Evolutionary conservation across 2,888 invertebrate species (phyloP).

Genomic region (Drosophila atripex): DNA sequence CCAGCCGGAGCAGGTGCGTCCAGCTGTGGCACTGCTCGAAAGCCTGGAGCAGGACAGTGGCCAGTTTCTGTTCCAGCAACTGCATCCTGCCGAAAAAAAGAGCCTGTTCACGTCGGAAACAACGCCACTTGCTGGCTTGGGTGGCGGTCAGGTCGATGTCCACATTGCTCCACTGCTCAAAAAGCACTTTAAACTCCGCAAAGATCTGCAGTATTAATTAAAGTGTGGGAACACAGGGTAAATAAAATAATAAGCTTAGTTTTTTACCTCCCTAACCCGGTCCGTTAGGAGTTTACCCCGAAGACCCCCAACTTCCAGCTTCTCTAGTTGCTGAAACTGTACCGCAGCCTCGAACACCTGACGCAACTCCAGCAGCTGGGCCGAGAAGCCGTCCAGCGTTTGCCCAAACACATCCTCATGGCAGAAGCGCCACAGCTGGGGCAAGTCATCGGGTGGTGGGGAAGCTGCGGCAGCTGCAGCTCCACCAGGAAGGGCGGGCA

Average conservation of each 20-base stretch:
- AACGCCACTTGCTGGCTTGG: conserved; percentile 74
- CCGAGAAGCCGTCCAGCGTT: conserved; percentile 86
- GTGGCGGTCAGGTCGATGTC: conserved; percentile 77
- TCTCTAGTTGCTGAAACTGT: conserved; percentile 94
- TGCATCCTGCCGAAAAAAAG: conserved; percentile 83
- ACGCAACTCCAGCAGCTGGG: conserved; percentile 88
- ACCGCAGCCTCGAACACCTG: conserved; percentile 90
- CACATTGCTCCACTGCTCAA: conserved; percentile 81
- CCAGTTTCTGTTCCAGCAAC: conserved; percentile 85
- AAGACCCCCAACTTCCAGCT: conserved; percentile 89
- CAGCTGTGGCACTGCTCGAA: conserved; percentile 86
- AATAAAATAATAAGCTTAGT: not conserved
- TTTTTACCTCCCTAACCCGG: conserved; percentile 74
- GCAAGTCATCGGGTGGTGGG: conserved; percentile 84
- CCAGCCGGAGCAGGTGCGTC: conserved; percentile 85
- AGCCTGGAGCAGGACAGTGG: conserved; percentile 86
- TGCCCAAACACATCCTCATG: conserved; percentile 89
- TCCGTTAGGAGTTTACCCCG: conserved; percentile 81
- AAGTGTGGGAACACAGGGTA: not conserved
- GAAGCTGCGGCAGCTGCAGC: conserved; percentile 18
- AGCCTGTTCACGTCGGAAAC: conserved; percentile 85
- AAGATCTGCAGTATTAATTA: conserved; percentile 67
- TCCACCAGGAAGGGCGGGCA: conserved; percentile 63
- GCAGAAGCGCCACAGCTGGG: conserved; percentile 89
- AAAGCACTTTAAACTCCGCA: conserved; percentile 79